Conservation (phyloP, 2,888 invertebrate genomes). For the Orchesellides sinensis region DNA sequence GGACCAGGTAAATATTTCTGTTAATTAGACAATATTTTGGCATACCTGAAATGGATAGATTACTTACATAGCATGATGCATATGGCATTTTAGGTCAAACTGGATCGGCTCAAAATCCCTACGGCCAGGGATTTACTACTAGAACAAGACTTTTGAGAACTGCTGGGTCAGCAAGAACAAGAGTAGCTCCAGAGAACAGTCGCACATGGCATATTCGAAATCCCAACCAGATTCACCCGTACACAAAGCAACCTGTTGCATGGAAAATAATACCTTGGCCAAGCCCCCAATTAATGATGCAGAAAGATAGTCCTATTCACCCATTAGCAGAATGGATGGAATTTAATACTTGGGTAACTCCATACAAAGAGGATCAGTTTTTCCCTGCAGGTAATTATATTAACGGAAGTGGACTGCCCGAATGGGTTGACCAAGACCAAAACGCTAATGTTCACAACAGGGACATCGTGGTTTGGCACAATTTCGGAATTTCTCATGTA, state of each 20-base stretch:
- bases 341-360: conserved; percentile 63
- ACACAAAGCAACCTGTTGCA: conserved; percentile 38
- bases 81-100: conserved; percentile 25
- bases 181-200: conserved; percentile 21
- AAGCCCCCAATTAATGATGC: conserved; percentile 27
- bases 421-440: conserved; percentile 52
- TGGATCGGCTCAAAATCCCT: conserved; percentile 51
- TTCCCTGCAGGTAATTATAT: conserved; percentile 64
- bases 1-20: neutral
- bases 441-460: conserved; percentile 43
- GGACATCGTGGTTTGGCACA: conserved; percentile 67
- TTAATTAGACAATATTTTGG: neutral
- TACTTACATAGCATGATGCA: neutral
- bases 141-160: conserved; percentile 32
- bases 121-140: conserved; percentile 56
- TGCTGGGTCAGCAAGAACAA: conserved; percentile 31
- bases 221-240: conserved; percentile 9
- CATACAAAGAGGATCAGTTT: conserved; percentile 61
- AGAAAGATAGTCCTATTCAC: conserved; percentile 53
- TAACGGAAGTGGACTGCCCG: conserved; percentile 58
- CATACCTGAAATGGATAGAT: neutral
- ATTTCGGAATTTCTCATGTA: conserved; percentile 63
- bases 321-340: conserved; percentile 45
- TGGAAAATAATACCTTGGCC: conserved; percentile 46
- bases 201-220: conserved; percentile 56